phyloP scores from a whole-genome alignment of 2,888 invertebrate genomes.

The Dasysyrphus tricinctus region DNA sequence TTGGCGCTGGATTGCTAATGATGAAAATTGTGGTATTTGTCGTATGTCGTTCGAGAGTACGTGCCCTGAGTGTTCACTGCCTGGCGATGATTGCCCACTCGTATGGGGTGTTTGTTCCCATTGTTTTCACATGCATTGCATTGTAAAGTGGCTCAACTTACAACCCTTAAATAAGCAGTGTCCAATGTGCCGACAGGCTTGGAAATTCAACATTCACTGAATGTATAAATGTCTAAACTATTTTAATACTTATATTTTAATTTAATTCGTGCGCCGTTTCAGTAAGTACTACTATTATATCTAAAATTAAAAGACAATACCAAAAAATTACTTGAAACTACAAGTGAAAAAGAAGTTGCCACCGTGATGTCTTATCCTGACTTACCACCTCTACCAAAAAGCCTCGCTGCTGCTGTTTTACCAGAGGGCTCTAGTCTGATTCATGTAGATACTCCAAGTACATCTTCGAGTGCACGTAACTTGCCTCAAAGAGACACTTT shows the following conservation, averaged over 20 bases:
- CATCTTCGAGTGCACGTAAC: slow-evolving; percentile 64
- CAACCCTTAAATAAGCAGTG: slow-evolving; percentile 94
- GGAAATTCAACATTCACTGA: slow-evolving; percentile 96
- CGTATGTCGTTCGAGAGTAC: slow-evolving; percentile 99
- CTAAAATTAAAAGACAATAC: slow-evolving; percentile 50
- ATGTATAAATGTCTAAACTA: slow-evolving; percentile 45
- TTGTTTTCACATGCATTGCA: slow-evolving; percentile 99
- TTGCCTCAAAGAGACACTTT: slow-evolving; percentile 59
- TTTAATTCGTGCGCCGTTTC: slow-evolving; percentile 52
- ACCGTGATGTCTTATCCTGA: slow-evolving; percentile 87
- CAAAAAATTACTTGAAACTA: slow-evolving; percentile 54
- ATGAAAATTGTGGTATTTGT: slow-evolving; percentile 99
- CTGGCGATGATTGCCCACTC: slow-evolving; percentile 98
- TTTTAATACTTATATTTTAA: slow-evolving; percentile 51
- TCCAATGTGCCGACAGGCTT: slow-evolving; percentile 99
- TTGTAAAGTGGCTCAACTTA: slow-evolving; percentile 99
- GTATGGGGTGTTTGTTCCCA: slow-evolving; percentile 99
- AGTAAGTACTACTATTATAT: slow-evolving; percentile 50
- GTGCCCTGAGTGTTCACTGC: slow-evolving; percentile 98
- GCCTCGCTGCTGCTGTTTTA: slow-evolving; percentile 89
- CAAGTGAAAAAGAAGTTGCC: slow-evolving; percentile 34
- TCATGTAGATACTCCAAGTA: slow-evolving; percentile 65
- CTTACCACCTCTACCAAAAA: slow-evolving; percentile 94
- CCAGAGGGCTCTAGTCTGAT: slow-evolving; percentile 47
- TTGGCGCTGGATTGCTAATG: slow-evolving; percentile 99